Base-by-base conservation (phyloP, 1,140 invertebrate species). In the Philopotamus ludificatus region DNA sequence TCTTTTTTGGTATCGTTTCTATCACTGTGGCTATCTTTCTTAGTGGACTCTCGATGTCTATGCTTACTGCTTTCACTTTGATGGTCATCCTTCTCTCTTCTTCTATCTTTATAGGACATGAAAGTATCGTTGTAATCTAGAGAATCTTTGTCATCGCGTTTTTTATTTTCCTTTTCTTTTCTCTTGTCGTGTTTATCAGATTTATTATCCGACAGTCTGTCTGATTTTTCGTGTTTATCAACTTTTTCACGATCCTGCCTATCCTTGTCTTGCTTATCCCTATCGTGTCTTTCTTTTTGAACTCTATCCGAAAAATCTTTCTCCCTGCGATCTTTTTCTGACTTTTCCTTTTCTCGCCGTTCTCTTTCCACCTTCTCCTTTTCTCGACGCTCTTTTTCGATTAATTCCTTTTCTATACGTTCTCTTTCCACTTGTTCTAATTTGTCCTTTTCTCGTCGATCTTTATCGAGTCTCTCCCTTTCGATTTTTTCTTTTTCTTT, bases 221-320 rank as follows among this genome's bases (percentile, higher is more conserved):
- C 73, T 15, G 74, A 60, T 57, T 72, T 77, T 7, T 34, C 12
- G 55, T 78, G 74, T 60, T 75, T 71, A 68, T 82, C 77, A 12
- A 73, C 58, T 73, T 77, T 78, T 67, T 80, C 74, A 58, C 64
- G 71, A 65, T 77, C 76, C 65, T 79, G 74, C 62, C 79, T 77
- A 63, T 82, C 83, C 66, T 82, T 82, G 53, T 79, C 76, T 3
- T 71, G 58, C 23, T 51, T 69, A 25, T 66, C 65, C 16, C 21
- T 41, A 59, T 65, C 59, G 23, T 61, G 57, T 10, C 66, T 71
- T 21, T 74, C 72, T 15, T 70, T 69, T 21, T 78, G 76, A 45
- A 39, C 50, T 53, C 58, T 57, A 53, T 71, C 53, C 65, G 74
- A 75, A 34, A 77, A 78, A 15, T 71, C 71, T 51, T 76, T 79